Conservation (phyloP, 2,888 invertebrate genomes). For the Digitonthophagus gazella region DNA sequence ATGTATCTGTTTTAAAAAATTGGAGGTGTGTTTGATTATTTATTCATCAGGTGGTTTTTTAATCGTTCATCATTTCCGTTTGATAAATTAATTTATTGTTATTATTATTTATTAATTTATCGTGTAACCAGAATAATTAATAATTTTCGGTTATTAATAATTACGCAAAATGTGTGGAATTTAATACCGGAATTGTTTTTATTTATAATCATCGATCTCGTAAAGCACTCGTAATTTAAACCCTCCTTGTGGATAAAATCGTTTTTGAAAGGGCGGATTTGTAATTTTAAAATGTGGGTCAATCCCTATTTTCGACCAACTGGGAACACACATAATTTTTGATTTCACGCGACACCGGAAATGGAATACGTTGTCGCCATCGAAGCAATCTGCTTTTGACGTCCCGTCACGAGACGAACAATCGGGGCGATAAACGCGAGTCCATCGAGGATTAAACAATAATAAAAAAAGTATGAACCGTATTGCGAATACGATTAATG, state of each 20-base stretch:
- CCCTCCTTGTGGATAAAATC: too few species aligned
- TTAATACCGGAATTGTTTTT: background rate
- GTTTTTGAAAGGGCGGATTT: too few species aligned
- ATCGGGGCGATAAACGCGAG: background rate
- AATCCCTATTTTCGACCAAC: too few species aligned
- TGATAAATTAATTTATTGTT: background rate
- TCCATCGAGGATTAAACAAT: background rate
- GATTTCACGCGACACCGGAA: background rate
- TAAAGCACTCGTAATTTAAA: too few species aligned
- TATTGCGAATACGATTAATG: background rate
- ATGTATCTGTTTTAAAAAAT: background rate
- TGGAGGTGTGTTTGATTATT: slow-evolving; percentile 6
- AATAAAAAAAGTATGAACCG: background rate
- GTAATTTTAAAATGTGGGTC: too few species aligned
- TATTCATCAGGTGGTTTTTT: background rate
- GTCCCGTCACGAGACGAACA: background rate
- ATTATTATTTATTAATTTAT: background rate
- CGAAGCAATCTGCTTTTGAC: background rate
- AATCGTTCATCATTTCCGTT: background rate
- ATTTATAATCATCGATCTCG: too few species aligned
- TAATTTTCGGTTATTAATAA: too few species aligned
- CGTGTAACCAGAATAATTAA: too few species aligned
- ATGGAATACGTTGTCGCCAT: background rate
- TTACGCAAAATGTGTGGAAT: background rate
- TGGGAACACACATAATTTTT: background rate